Conservation (phyloP, 37 sponge, comb jelly and placozoan species). For the Crambe crambe region DNA sequence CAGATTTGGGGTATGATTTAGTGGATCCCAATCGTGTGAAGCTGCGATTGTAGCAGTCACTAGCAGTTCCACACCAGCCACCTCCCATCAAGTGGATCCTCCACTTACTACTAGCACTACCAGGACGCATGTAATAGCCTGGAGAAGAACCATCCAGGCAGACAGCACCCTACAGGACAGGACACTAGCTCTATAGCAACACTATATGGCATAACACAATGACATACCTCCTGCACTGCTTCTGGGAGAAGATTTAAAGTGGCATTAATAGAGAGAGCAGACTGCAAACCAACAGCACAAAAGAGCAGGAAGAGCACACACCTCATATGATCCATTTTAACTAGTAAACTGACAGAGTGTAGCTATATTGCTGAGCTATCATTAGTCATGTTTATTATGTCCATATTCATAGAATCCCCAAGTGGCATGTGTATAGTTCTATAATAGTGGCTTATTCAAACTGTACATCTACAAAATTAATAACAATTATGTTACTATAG, state of each 20-base stretch:
- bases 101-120: constrained; percentile 59
- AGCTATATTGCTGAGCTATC: no score
- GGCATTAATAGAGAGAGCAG: constrained; percentile 21
- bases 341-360: no score
- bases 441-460: no score
- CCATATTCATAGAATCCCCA: no score
- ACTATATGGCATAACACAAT: no score
- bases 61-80: constrained; percentile 72
- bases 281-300: not conserved
- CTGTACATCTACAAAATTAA: no score
- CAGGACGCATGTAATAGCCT: constrained; percentile 62
- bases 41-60: constrained; percentile 61
- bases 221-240: constrained; percentile 5
- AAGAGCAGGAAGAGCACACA: not conserved
- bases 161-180: constrained; percentile 66
- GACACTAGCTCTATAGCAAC: no score
- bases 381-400: no score
- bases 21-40: constrained; percentile 73
- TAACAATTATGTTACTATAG: no score
- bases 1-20: constrained; percentile 27
- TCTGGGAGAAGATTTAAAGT: constrained; percentile 15
- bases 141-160: constrained; percentile 84
- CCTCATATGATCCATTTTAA: no score
- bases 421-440: no score
- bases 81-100: constrained; percentile 80